Percentiles rank a stretch among this genome's conserved stretches.
Conservation (phyloP, 2,888 invertebrate species). For the Heliconius sara region DNA sequence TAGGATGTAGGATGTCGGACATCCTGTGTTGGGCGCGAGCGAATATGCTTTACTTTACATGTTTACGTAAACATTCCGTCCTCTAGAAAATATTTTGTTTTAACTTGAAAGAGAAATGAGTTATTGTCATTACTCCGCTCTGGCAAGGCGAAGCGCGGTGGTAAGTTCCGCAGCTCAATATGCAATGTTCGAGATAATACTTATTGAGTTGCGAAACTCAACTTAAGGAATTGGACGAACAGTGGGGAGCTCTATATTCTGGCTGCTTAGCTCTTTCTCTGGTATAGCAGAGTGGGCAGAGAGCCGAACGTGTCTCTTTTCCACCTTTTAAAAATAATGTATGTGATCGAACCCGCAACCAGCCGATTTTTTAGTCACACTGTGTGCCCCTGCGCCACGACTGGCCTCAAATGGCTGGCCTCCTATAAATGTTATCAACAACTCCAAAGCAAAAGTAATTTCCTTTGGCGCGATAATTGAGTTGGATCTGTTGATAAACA, state of each 20-base stretch:
- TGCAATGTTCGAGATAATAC: background rate
- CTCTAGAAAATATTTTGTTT: background rate
- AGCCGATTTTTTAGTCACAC: too few species aligned
- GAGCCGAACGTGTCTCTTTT: too few species aligned
- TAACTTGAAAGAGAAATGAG: background rate
- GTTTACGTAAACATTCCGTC: constrained; percentile 16
- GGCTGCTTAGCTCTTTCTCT: too few species aligned
- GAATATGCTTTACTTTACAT: background rate
- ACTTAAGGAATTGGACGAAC: background rate
- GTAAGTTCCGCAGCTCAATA: background rate
- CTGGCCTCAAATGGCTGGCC: too few species aligned
- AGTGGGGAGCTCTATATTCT: background rate
- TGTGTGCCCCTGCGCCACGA: too few species aligned
- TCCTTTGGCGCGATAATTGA: constrained; percentile 6
- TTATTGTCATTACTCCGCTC: background rate
- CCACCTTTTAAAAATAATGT: too few species aligned
- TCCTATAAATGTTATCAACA: constrained; percentile 9
- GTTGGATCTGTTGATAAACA: constrained; percentile 1
- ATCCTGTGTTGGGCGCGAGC: constrained; percentile 30
- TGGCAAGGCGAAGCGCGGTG: background rate
- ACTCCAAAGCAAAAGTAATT: constrained; percentile 14
- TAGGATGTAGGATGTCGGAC: constrained; percentile 41
- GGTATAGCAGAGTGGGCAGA: too few species aligned
- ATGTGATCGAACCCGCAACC: too few species aligned
- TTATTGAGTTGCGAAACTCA: too few species aligned